These are phyloP conservation scores for Phortica variegata DNA, from an alignment of 1,140 invertebrate species.

Conservation along the genomic window DNA sequence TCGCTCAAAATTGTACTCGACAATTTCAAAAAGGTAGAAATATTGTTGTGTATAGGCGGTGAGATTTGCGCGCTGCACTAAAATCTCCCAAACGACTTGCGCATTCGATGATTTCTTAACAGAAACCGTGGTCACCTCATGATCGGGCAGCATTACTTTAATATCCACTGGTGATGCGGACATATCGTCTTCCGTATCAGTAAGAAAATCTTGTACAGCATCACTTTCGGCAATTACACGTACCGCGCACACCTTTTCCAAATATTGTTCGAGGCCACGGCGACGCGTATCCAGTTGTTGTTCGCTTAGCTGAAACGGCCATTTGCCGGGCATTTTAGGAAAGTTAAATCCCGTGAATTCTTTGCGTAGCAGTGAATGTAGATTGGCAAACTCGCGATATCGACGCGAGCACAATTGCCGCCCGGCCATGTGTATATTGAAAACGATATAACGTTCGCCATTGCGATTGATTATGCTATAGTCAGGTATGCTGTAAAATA, in stretches of 20 bases:
- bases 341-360: conserved; percentile 98
- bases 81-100: conserved; percentile 85
- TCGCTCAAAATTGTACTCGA: conserved; percentile 95
- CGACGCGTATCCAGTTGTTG: conserved; percentile 94
- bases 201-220: conserved; percentile 95
- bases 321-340: conserved; percentile 97
- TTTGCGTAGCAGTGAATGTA: conserved; percentile 88
- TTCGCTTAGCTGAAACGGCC: conserved; percentile 95
- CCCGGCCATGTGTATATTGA: conserved; percentile 99
- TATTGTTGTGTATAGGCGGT: conserved; percentile 79
- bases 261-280: conserved; percentile 92
- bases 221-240: conserved; percentile 97
- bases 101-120: conserved; percentile 89
- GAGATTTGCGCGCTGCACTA: conserved; percentile 85
- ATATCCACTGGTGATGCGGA: conserved; percentile 88
- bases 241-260: conserved; percentile 98
- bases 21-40: conserved; percentile 98
- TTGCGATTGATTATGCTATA: conserved; percentile 77
- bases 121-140: conserved; percentile 86
- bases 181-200: conserved; percentile 85
- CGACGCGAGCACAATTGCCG: conserved; percentile 93
- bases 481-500: conserved; percentile 80
- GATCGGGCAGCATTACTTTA: conserved; percentile 82
- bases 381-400: conserved; percentile 91
- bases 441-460: conserved; percentile 92